phyloP scores from a whole-genome alignment of 2,797 vertebrate species.

The Acanthurus lineatus region DNA sequence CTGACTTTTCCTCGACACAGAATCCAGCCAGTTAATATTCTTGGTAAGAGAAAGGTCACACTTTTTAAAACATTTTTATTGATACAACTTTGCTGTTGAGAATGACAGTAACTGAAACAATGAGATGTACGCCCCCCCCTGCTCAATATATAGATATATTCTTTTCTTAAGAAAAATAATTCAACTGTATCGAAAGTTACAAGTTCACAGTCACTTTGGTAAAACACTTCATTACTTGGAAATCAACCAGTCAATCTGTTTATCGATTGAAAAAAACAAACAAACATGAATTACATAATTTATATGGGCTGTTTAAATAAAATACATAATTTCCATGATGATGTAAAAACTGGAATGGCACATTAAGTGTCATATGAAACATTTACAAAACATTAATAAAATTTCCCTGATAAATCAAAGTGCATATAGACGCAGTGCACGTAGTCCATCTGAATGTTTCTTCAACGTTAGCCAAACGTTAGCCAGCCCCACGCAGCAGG shows the following conservation, averaged over 20 bases:
- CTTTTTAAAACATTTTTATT: conserved; percentile 89
- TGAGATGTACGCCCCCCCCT: conserved; percentile 88
- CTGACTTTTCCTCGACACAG: conserved; percentile 16
- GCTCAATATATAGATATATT: conserved; percentile 88
- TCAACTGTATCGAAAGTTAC: conserved; percentile 95
- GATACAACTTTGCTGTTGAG: conserved; percentile 92
- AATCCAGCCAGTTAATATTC: conserved; percentile 54
- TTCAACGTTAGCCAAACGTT: conserved; percentile 84
- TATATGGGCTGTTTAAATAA: conserved; percentile 85
- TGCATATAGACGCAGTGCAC: conserved; percentile 99
- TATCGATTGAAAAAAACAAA: conserved; percentile 78
- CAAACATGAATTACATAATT: conserved; percentile 85
- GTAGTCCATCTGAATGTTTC: conserved; percentile 92
- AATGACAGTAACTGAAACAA: conserved; percentile 94
- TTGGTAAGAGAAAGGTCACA: conserved; percentile 71
- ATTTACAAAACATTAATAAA: conserved; percentile 99
- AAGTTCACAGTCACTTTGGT: conserved; percentile 99
- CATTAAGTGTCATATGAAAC: conserved; percentile 95
- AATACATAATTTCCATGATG: conserved; percentile 87
- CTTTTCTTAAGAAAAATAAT: conserved; percentile 92
- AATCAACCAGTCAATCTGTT: conserved; percentile 87
- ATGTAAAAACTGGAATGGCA: conserved; percentile 97
- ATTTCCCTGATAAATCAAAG: conserved; percentile 99
- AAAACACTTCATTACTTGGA: conserved; percentile 94
- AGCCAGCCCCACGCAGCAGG: conserved; percentile 89